These are phyloP conservation scores for Aphidoletes aphidimyza DNA, from an alignment of 2,888 invertebrate genomes.

Conservation along the genomic window DNA sequence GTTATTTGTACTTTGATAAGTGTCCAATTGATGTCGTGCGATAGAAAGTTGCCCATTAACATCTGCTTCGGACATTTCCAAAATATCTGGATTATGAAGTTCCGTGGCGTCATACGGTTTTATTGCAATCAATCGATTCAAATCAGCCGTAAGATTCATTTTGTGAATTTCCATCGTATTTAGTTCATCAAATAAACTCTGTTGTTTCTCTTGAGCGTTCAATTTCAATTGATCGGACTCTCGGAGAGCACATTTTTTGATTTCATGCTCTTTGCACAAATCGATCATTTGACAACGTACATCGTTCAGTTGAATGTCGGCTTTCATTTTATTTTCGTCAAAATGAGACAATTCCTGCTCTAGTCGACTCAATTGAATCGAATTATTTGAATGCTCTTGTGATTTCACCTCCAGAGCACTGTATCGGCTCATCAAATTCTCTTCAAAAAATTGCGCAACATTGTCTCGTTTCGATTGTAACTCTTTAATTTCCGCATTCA, in stretches of 20 bases:
- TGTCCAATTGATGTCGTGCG: slow-evolving; percentile 15
- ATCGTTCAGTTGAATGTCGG: not conserved
- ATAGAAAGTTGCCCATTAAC: not conserved
- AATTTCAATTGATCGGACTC: not conserved
- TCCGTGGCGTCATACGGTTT: not conserved
- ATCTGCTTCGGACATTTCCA: not conserved
- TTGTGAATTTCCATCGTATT: not conserved
- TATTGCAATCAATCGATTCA: not conserved
- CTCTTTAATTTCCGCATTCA: not conserved
- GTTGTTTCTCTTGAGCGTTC: not conserved
- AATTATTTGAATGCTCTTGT: not conserved
- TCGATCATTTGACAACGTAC: not conserved
- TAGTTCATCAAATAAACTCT: not conserved
- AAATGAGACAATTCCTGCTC: not conserved
- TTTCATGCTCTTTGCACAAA: not conserved
- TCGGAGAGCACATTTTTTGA: not conserved
- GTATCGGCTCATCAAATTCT: not conserved
- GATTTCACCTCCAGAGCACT: not conserved
- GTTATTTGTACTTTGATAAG: not conserved
- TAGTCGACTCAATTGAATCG: not conserved
- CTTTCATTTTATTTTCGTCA: not conserved
- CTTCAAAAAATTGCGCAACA: not conserved
- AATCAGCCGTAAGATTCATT: not conserved
- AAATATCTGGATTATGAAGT: not conserved
- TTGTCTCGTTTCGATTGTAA: not conserved